Conservation (phyloP, 1,140 invertebrate genomes). For the Cydia fagiglandana region DNA sequence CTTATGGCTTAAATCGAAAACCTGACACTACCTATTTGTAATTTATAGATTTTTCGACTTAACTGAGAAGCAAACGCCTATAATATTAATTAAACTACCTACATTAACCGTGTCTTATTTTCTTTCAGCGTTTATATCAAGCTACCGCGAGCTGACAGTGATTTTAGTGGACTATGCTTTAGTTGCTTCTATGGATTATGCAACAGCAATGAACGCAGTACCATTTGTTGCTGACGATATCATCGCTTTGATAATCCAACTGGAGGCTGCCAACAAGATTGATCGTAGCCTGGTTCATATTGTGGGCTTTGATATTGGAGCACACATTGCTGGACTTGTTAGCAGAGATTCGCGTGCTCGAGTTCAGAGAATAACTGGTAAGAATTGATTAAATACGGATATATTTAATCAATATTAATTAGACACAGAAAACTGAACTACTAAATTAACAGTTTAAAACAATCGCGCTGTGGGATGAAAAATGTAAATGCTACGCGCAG, state of each 20-base stretch:
- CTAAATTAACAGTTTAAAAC: too few relatives aligned
- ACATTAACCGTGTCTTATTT: neutral
- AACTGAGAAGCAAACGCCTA: too few relatives aligned
- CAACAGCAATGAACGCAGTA: neutral
- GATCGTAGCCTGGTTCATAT: slow-evolving; percentile 4
- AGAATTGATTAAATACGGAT: too few relatives aligned
- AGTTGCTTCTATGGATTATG: slow-evolving; percentile 6
- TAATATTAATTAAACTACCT: too few relatives aligned
- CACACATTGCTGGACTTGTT: slow-evolving; percentile 13
- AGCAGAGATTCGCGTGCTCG: slow-evolving; percentile 2
- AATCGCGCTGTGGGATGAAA: too few relatives aligned
- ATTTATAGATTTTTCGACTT: too few relatives aligned
- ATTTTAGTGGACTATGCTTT: slow-evolving; percentile 8
- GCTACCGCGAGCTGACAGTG: neutral
- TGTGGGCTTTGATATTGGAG: slow-evolving; percentile 16
- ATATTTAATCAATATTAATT: too few relatives aligned
- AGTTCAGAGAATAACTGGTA: slow-evolving; percentile 22
- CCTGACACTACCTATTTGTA: too few relatives aligned
- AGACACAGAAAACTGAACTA: too few relatives aligned
- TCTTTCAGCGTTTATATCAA: slow-evolving; percentile 11
- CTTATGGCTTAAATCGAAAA: too few relatives aligned
- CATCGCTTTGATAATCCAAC: neutral
- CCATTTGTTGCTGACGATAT: slow-evolving; percentile 13
- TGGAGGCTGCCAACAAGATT: neutral
- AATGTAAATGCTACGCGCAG: too few relatives aligned